Evolutionary conservation across 2,797 vertebrate species (phyloP).

Genomic region (Euphonia xanthogaster): DNA sequence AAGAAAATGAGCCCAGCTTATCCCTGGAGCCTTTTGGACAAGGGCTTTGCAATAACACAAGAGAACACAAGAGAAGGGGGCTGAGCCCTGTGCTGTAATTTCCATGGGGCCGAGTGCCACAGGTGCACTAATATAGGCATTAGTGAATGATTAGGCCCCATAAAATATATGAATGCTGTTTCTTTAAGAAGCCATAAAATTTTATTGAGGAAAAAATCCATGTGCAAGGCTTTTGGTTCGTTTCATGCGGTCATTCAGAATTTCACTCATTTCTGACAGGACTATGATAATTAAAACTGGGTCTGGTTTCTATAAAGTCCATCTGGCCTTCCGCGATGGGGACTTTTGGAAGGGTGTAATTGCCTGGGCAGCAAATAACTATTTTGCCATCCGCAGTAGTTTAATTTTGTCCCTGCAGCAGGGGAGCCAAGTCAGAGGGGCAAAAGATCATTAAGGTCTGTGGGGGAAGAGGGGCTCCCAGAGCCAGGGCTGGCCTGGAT

Average conservation of each 20-base stretch:
- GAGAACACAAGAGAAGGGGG: not conserved
- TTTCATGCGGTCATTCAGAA: conserved; percentile 68
- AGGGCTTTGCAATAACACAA: conserved; percentile 16
- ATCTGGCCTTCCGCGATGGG: conserved; percentile 71
- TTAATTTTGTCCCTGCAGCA: conserved; percentile 64
- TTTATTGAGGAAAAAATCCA: conserved; percentile 70
- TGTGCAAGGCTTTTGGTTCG: conserved; percentile 36
- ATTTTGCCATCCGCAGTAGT: conserved; percentile 31
- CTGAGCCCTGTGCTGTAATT: conserved; percentile 27
- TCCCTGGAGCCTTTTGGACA: not conserved
- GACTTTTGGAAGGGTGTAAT: conserved; percentile 56
- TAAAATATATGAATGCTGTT: conserved; percentile 68
- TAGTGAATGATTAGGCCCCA: conserved; percentile 57
- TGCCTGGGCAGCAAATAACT: conserved; percentile 58
- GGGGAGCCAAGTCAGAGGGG: conserved; percentile 58
- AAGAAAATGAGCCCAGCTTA: not conserved
- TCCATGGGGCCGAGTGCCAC: conserved; percentile 66
- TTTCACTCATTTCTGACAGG: conserved; percentile 75
- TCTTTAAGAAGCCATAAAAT: conserved; percentile 74
- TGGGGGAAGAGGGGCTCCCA: not conserved
- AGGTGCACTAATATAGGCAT: conserved; percentile 68
- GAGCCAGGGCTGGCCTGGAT: conserved; percentile 7
- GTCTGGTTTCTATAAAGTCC: conserved; percentile 84
- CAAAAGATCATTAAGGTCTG: conserved; percentile 60
- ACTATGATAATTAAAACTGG: conserved; percentile 84